Conservation (phyloP, 2,113 vertebrate species). For the Coreoperca whiteheadi region DNA sequence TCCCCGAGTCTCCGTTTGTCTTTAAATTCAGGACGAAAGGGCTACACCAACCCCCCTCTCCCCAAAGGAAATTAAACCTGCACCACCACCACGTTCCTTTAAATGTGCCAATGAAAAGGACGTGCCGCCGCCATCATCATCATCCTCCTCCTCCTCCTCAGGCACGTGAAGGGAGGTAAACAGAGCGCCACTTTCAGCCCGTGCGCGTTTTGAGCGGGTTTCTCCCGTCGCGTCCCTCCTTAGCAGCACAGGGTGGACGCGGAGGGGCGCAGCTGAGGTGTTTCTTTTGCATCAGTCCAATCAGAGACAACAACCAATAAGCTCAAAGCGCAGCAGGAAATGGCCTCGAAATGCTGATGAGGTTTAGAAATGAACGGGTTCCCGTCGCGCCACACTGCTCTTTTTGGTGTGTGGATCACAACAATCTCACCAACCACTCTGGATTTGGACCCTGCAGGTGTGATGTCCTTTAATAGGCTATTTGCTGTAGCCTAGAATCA, state of each 20-base stretch:
- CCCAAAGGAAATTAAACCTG: no score
- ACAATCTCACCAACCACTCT: not conserved
- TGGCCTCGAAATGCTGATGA: not conserved
- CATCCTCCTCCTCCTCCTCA: conserved; percentile 12
- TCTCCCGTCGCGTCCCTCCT: conserved; percentile 2
- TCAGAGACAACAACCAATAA: conserved; percentile 47
- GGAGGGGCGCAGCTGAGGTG: conserved; percentile 37
- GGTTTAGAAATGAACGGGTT: not conserved
- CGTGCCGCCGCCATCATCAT: conserved; percentile 25
- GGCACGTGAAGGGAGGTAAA: conserved; percentile 46
- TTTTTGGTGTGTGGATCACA: no score
- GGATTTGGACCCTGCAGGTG: no score
- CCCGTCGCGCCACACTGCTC: no score
- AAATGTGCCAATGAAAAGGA: conserved; percentile 20
- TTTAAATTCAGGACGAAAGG: conserved; percentile 1
- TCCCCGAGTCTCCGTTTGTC: not conserved
- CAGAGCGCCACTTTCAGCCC: conserved; percentile 19
- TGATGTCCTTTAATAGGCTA: not conserved
- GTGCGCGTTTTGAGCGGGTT: not conserved
- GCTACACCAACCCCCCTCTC: not conserved
- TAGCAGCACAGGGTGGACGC: not conserved
- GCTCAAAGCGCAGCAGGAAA: conserved; percentile 6
- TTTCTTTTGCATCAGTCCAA: conserved; percentile 49
- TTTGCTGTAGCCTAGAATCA: no score
- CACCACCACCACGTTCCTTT: not conserved